Conservation (phyloP, 2,888 invertebrate species). For the Notodonta ziczac region DNA sequence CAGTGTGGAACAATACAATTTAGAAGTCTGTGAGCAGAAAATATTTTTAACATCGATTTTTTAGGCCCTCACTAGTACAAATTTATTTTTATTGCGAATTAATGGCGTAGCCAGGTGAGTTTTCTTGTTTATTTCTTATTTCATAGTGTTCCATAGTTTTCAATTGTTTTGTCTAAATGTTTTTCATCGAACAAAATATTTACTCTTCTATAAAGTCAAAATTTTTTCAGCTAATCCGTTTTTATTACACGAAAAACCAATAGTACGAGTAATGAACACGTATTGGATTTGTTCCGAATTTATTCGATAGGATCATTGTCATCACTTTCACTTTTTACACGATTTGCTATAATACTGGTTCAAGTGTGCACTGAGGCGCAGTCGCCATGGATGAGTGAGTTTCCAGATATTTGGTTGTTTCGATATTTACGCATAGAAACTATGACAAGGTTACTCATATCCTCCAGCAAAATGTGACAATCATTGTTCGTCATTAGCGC, state of each 20-base stretch:
- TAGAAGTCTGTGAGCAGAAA: not conserved
- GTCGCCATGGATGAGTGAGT: conserved; percentile 83
- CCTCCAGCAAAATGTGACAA: conserved; percentile 61
- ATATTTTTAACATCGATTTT: conserved; percentile 5
- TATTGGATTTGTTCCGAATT: conserved; percentile 83
- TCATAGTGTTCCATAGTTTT: conserved; percentile 79
- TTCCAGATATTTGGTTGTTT: conserved; percentile 60
- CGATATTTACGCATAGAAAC: conserved; percentile 63
- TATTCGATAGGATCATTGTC: conserved; percentile 83
- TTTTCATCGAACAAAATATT: conserved; percentile 80
- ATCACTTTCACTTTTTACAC: conserved; percentile 83
- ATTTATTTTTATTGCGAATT: conserved; percentile 84
- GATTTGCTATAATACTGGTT: conserved; percentile 74
- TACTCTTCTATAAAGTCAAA: conserved; percentile 77
- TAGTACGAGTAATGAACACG: conserved; percentile 83
- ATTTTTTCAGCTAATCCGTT: conserved; percentile 77
- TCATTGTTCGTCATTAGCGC: conserved; percentile 48
- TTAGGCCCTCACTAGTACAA: conserved; percentile 42
- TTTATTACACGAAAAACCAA: conserved; percentile 75
- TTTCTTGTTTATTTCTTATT: conserved; percentile 83
- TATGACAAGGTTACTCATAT: conserved; percentile 74
- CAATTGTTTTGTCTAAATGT: conserved; percentile 82
- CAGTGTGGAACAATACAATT: no score
- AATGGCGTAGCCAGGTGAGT: conserved; percentile 85
- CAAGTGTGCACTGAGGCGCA: conserved; percentile 68